These are phyloP conservation scores for Hypocryptadius cinnamomeus DNA, from an alignment of 2,113 vertebrate genomes.

Conservation along the genomic window DNA sequence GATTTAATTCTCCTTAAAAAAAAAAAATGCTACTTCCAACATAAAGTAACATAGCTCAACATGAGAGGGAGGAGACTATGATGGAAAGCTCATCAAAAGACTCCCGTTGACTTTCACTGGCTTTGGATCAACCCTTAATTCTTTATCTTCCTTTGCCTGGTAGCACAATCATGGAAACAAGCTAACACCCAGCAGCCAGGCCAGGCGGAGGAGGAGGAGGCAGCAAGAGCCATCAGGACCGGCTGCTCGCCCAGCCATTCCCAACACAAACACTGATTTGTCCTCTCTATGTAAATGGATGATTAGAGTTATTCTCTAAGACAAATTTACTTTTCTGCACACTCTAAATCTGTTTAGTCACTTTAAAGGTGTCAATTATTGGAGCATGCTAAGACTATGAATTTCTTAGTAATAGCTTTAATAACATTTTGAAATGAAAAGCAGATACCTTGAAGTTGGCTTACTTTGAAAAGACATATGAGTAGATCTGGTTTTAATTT, in stretches of 20 bases:
- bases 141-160: background rate
- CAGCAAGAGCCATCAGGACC: background rate
- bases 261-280: constrained; percentile 62
- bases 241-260: constrained; percentile 10
- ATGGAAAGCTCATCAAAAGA: background rate
- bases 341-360: constrained; percentile 97
- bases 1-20: constrained; percentile 12
- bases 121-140: background rate
- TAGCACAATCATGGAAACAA: background rate
- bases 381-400: constrained; percentile 87
- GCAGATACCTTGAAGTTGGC: constrained; percentile 95
- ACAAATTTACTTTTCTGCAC: constrained; percentile 98
- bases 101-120: background rate
- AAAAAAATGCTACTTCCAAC: background rate
- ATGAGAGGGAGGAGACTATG: background rate
- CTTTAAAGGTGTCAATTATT: constrained; percentile 99
- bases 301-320: constrained; percentile 91
- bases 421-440: constrained; percentile 99
- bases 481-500: constrained; percentile 99
- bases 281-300: constrained; percentile 84
- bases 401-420: constrained; percentile 97
- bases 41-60: constrained; percentile 12
- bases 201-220: background rate
- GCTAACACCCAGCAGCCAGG: background rate
- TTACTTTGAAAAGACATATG: constrained; percentile 95